These are phyloP conservation scores for Abramis brama DNA, from an alignment of 2,113 vertebrate genomes.

Conservation along the genomic window DNA sequence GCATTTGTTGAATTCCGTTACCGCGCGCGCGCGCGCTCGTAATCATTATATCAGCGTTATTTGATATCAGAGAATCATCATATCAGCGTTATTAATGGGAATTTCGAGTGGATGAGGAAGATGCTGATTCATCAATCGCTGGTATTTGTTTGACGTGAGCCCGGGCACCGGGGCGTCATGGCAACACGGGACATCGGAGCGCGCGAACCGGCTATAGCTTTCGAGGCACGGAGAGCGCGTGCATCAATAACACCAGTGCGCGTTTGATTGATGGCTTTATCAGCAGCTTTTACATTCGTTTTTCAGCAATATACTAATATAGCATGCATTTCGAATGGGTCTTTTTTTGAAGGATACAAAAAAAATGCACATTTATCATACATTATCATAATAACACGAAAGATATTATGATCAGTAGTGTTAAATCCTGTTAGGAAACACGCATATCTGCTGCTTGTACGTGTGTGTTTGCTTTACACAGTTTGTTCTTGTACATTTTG, in stretches of 20 bases:
- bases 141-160: constrained; percentile 59
- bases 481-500: background rate
- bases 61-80: background rate
- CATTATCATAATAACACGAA: background rate
- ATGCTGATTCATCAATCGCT: constrained; percentile 77
- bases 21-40: background rate
- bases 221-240: constrained; percentile 13
- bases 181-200: constrained; percentile 71
- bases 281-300: background rate
- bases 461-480: background rate
- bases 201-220: constrained; percentile 1
- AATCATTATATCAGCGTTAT: background rate
- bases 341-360: background rate
- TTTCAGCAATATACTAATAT: background rate
- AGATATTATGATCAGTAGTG: background rate
- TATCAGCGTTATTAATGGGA: background rate
- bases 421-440: background rate
- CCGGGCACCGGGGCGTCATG: constrained; percentile 72
- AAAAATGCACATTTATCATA: background rate
- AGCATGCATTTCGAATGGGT: too few relatives aligned
- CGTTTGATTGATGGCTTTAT: background rate
- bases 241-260: background rate
- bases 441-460: background rate
- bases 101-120: constrained; percentile 43
- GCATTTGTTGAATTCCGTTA: background rate